Evolutionary conservation across 2,113 vertebrate species (phyloP), one percentile per base, ranked within the genome.

Genomic region (Antechinus stuartii): DNA sequence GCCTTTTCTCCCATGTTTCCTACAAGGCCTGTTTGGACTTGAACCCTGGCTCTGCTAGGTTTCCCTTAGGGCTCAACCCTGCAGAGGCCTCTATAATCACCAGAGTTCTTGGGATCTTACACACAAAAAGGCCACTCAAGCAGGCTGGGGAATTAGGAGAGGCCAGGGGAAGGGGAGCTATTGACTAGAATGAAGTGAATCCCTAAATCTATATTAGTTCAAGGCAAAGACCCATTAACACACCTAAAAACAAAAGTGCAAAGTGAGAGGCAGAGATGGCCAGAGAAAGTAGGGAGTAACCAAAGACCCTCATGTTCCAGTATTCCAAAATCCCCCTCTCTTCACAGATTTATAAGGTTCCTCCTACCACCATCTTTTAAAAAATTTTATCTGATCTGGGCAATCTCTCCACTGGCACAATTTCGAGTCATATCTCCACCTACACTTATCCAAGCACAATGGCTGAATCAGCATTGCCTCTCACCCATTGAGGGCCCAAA

Each of bases 381-480:
- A 52, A 52, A 52, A 52, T 3, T 89, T 90, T 90, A 90, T 90
- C 90, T 90, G 90, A 90, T 52, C 90, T 90, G 90, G 49, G 47
- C 47, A 90, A 49, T 52, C 24, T 52, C 90, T 52, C 49, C 90
- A 90, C 24, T 90, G 90, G 90, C 49, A 84, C 24, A 26, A 90
- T 90, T 90, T 47, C 27, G 12, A 90, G 90, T 1, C 25, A 52
- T 90, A 10, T 26, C 90, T 90, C 46, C 90, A 90, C 47, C 90
- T 30, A 90, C 47, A 50, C 49, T 52, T 50, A 90, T 22, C 47
- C 89, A 90, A 26, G 47, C 46, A 50, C 89, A 90, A 49, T 50
- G 46, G 46, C 90, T 90, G 90, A 90, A 47, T 90, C 90, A 90
- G 49, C 90, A 90, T 90, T 90, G 47, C 90, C 11, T 90, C 47